These are phyloP conservation scores for Trissolcus brochymenae DNA, from an alignment of 2,888 invertebrate genomes.

Conservation along the genomic window DNA sequence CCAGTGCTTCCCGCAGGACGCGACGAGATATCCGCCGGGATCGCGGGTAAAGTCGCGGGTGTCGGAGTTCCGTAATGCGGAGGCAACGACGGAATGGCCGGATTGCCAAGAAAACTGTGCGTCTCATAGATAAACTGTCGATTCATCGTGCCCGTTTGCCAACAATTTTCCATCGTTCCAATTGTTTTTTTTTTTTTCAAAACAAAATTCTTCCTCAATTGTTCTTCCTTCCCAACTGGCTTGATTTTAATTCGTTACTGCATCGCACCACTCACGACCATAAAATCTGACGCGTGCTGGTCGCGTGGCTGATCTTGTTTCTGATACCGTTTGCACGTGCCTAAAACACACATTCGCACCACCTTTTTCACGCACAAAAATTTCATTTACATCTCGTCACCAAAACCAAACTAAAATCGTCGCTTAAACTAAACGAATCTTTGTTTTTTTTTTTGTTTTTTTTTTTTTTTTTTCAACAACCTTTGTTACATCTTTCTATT, in stretches of 20 bases:
- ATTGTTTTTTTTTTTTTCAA: too few relatives aligned
- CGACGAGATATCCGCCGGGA: constrained; percentile 72
- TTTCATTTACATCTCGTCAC: too few relatives aligned
- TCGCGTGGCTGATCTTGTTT: constrained; percentile 62
- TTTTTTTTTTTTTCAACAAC: neutral
- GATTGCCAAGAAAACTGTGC: constrained; percentile 76
- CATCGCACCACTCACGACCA: neutral
- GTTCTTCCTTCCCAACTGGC: too few relatives aligned
- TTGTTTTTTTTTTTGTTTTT: neutral
- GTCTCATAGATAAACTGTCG: constrained; percentile 81
- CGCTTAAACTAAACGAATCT: neutral
- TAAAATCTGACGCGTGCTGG: constrained; percentile 65
- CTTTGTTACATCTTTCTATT: too few relatives aligned
- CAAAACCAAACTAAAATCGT: too few relatives aligned
- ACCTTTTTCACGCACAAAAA: too few relatives aligned
- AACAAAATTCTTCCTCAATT: too few relatives aligned
- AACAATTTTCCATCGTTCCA: constrained; percentile 79
- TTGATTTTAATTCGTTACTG: too few relatives aligned
- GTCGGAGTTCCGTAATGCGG: constrained; percentile 67
- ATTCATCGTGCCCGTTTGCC: constrained; percentile 81
- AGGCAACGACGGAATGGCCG: constrained; percentile 75
- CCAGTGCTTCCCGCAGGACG: constrained; percentile 78
- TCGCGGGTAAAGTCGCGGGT: constrained; percentile 66
- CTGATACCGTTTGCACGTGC: neutral
- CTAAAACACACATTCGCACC: too few relatives aligned